Evolutionary conservation across 2,888 invertebrate species (phyloP), one percentile per base, ranked within the genome.

Genomic region (Athalia cordata): DNA sequence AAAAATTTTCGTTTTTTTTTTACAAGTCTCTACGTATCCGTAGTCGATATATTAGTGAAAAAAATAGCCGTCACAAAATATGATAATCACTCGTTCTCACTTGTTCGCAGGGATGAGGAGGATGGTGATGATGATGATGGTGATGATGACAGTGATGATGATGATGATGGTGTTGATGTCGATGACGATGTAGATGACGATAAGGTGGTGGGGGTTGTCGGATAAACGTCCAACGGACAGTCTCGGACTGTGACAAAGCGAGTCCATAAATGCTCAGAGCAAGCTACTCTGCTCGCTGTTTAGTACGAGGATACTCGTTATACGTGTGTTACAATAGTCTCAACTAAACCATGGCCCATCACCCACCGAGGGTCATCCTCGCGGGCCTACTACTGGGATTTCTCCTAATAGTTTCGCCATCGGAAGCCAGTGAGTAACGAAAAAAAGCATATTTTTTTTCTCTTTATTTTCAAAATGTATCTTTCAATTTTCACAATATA

Each of bases 261-360:
- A 29, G 29, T 29, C 29, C 29, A 89, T 89, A 90, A 89, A 89
- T 89, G 89, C 88, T 81, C 84, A 83, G 81, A 80, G 83, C 80
- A 85, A 86, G 87, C 88, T 89, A 89, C 88, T 84, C 87, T 82
- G 82, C 81, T 82, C 86, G 88, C 88, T 89, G 87, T 89, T 87
- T 86, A 82, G 84, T 82, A 83, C 82, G 64, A 45, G 45, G 81
- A 83, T 84, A 85, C 83, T 83, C 84, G 84, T 83, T 80, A 29
- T 29, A 29, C 81, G 81, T 81, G 81, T 81, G 82, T 77, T 80
- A 79, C 81, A 81, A 29, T 29, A 29, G 78, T 81, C 79, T 80
- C 81, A 84, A 55, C 57, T 78, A 80, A 83, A 85, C 82, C 84
- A 89, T 89, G 89, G 87, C 86, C 83, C 85, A 85, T 82, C 29